phyloP scores from a whole-genome alignment of 2,113 vertebrate species.

The Lophius piscatorius region DNA sequence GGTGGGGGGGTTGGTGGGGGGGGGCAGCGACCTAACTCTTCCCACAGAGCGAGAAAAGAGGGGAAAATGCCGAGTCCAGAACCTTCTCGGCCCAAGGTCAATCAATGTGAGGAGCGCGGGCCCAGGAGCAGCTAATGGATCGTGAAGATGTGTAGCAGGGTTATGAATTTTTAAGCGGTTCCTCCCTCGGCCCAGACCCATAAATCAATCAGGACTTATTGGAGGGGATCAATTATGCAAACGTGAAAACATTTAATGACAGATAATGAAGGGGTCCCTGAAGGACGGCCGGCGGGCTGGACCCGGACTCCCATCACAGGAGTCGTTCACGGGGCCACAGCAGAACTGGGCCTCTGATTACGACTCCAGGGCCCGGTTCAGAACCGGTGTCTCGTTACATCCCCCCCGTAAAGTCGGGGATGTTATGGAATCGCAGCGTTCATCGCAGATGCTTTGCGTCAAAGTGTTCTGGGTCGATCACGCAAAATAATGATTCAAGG shows the following conservation, averaged over 20 bases:
- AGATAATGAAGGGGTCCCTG: slow-evolving; percentile 94
- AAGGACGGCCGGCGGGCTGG: slow-evolving; percentile 70
- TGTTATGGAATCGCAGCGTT: no score
- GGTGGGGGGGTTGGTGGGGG: slow-evolving; percentile 70
- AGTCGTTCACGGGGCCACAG: slow-evolving; percentile 65
- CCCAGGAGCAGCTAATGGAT: slow-evolving; percentile 97
- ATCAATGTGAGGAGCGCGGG: slow-evolving; percentile 92
- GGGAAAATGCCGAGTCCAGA: slow-evolving; percentile 83
- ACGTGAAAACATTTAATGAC: slow-evolving; percentile 99
- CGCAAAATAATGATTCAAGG: no score
- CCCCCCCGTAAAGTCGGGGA: no score
- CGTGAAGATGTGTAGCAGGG: slow-evolving; percentile 91
- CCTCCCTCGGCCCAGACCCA: slow-evolving; percentile 88
- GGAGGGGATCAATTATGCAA: slow-evolving; percentile 99
- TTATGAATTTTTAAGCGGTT: slow-evolving; percentile 99
- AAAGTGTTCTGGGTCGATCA: no score
- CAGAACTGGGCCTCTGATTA: background rate
- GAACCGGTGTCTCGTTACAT: no score
- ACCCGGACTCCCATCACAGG: slow-evolving; percentile 65
- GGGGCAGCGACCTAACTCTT: slow-evolving; percentile 90
- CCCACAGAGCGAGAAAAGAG: slow-evolving; percentile 82
- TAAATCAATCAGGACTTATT: slow-evolving; percentile 99
- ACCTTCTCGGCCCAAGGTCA: slow-evolving; percentile 94
- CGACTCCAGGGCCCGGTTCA: slow-evolving; percentile 62
- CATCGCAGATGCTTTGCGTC: no score